Evolutionary conservation across 1,140 invertebrate species (phyloP).

Genomic region (Drosophila miranda): DNA sequence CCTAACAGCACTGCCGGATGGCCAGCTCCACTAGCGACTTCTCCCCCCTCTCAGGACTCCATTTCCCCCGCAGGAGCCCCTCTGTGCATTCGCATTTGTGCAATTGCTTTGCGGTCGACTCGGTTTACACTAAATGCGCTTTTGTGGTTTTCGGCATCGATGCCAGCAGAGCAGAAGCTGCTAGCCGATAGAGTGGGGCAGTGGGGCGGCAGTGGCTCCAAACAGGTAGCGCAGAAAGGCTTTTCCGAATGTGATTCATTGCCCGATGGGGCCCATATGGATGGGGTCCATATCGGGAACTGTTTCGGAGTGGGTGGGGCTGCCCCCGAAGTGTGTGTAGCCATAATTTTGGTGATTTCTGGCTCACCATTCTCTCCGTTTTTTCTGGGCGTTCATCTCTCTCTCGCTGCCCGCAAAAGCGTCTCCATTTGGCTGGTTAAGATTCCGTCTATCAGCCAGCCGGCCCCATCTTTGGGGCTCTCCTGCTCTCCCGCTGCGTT

Average conservation of each 20-base stretch:
- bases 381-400: conserved; percentile 11
- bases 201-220: too few species aligned
- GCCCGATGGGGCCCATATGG: too few species aligned
- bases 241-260: too few species aligned
- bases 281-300: too few species aligned
- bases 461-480: conserved; percentile 1
- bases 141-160: conserved; percentile 61
- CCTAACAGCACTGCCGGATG: conserved; percentile 34
- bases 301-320: too few species aligned
- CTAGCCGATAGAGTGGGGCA: conserved; percentile 1
- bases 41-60: neutral
- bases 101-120: conserved; percentile 75
- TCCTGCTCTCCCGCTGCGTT: conserved; percentile 32
- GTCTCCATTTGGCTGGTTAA: conserved; percentile 39
- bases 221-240: too few species aligned
- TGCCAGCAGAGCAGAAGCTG: neutral
- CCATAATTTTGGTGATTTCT: too few species aligned
- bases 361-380: too few species aligned
- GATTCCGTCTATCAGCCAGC: conserved; percentile 2
- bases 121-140: conserved; percentile 76
- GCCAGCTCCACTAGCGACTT: neutral
- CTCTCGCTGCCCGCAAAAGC: conserved; percentile 15
- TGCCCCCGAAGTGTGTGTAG: too few species aligned
- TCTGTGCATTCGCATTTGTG: conserved; percentile 49
- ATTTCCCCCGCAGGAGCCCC: neutral